These are phyloP conservation scores for Pitangus sulphuratus DNA, from an alignment of 2,797 vertebrate species.

Conservation along the genomic window DNA sequence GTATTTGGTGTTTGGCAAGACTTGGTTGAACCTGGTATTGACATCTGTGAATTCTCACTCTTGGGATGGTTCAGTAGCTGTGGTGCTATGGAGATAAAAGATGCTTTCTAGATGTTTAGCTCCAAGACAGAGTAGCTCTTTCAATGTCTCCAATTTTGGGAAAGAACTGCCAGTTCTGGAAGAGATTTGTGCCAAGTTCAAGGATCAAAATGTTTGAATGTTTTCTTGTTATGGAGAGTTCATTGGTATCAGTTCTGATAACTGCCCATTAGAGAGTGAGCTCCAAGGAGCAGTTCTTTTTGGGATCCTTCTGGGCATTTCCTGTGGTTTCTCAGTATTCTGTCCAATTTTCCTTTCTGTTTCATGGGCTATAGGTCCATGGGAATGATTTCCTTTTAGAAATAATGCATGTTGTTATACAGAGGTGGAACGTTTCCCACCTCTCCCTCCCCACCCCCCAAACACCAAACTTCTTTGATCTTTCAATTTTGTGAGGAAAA, in stretches of 20 bases:
- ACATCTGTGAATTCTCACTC: not conserved
- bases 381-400: not conserved
- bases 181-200: fast-evolving
- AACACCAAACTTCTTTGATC: not conserved
- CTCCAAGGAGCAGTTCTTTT: not conserved
- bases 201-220: not conserved
- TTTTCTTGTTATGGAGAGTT: not conserved
- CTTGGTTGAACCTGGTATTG: not conserved
- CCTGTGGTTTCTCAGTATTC: not conserved
- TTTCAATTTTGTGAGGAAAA: not conserved
- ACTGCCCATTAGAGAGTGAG: not conserved
- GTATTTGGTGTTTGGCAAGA: not conserved
- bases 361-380: not conserved
- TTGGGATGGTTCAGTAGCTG: not conserved
- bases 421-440: not conserved
- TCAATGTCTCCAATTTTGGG: not conserved
- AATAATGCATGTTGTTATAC: not conserved
- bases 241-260: not conserved
- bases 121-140: not conserved
- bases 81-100: not conserved
- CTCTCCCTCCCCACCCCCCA: too few relatives aligned
- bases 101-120: not conserved
- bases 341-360: not conserved
- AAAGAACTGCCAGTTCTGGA: not conserved
- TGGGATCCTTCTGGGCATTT: not conserved